Percentiles rank a stretch among this genome's conserved stretches.
These are phyloP conservation scores for Agrochola circellaris DNA, from an alignment of 2,888 invertebrate genomes.

Conservation along the genomic window DNA sequence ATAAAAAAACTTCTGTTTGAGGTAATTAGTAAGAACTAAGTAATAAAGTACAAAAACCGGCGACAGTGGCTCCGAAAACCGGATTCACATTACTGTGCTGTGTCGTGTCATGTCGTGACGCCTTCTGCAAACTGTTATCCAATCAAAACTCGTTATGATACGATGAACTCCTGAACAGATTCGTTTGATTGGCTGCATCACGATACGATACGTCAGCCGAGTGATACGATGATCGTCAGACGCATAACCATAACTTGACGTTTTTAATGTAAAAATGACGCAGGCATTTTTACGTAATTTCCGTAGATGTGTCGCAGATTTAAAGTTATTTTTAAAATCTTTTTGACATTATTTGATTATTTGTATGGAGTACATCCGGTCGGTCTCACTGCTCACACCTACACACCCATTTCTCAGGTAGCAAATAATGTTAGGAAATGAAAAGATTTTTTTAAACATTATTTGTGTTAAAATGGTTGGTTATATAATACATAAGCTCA, in stretches of 20 bases:
- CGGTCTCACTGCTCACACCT: neutral
- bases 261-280: neutral
- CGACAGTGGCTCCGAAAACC: neutral
- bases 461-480: conserved; percentile 1
- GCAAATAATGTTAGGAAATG: conserved; percentile 13
- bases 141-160: neutral
- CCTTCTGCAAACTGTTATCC: neutral
- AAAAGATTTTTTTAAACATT: conserved; percentile 6
- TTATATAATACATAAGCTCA: conserved; percentile 31
- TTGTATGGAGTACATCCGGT: neutral
- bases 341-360: conserved; percentile 10
- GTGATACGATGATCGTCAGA: too few relatives aligned
- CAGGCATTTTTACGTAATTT: neutral
- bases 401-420: conserved; percentile 24
- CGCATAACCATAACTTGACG: too few relatives aligned
- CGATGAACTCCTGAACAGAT: neutral
- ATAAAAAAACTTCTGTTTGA: neutral
- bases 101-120: neutral
- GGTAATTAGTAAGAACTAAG: neutral
- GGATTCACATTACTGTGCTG: neutral
- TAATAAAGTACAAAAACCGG: neutral
- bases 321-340: neutral
- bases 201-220: too few relatives aligned
- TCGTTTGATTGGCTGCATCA: neutral
- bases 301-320: conserved; percentile 15